Evolutionary conservation across 1,140 invertebrate species (phyloP), one percentile per base, ranked within the genome.

Genomic region (Drosophila paulistorum): DNA sequence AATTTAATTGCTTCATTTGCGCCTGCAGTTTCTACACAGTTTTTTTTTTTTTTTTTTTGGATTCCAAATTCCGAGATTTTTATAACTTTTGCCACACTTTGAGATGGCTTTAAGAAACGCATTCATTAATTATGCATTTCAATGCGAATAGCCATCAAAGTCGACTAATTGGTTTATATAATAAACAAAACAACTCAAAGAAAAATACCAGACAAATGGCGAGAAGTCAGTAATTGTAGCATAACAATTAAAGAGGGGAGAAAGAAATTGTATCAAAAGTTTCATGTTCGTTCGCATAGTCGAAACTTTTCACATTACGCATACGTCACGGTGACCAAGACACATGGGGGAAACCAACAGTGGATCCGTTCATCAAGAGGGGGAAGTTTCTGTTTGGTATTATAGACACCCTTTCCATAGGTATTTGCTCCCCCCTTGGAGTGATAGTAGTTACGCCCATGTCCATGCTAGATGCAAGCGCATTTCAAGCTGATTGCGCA

Each of bases 1-100:
- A 84, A 84, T 89, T 89, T 78, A 89, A 87, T 87, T 84, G 83
- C 80, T 87, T 87, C 80, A 90, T 90, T 87, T 87, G 74, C 84
- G 76, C 76, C 79, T 63, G 33, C 7, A 71, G 74, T 63, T 63
- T 62, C 39, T 60, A 71, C 57, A 30, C 37, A 30, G n/a, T n/a
- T n/a, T n/a, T n/a, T n/a, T n/a, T n/a, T n/a, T n/a, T n/a, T n/a
- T 20, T 10, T 51, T 20, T 61, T 73, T 30, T 4, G 26, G 26
- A 30, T 30, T 67, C 61, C 48, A 10, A n/a, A 48, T 48, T 48
- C 45, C 14, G 11, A 51, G 45, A 51, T 51, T 51, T 74, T 78
- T 61, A 77, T 70, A 35, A 51, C 67, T 74, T 75, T 71, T 69
- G 80, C 80, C 76, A 76, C 80, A 79, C 70, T 77, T 85, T 10